Percentiles rank a stretch among this genome's conserved stretches.
Evolutionary conservation across 2,113 vertebrate species (phyloP).

Genomic region (Glaucidium brasilianum): DNA sequence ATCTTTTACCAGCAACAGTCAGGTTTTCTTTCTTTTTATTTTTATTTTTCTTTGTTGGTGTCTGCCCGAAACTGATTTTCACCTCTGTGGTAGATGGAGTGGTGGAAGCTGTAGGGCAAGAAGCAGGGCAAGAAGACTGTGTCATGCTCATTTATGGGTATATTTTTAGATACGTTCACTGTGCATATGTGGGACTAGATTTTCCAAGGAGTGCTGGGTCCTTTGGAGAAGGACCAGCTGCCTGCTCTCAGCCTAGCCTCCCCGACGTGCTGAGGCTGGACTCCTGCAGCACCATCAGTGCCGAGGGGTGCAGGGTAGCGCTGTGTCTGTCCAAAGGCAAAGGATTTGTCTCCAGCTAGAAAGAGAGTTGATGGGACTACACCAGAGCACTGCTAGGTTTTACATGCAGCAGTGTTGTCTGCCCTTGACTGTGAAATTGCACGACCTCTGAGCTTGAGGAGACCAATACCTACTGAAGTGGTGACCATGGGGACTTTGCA

Average conservation of each 20-base stretch:
- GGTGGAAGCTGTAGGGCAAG: background rate
- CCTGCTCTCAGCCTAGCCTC: background rate
- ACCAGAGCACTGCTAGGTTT: background rate
- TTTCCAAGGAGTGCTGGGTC: background rate
- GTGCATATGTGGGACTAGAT: background rate
- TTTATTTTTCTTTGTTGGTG: rapidly evolving
- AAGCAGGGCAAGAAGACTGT: background rate
- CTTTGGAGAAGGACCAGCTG: background rate
- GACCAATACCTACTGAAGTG: background rate
- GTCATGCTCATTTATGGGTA: background rate
- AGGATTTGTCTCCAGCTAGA: background rate
- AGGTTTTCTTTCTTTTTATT: background rate
- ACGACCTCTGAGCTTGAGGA: background rate
- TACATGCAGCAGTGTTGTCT: rapidly evolving
- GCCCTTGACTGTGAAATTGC: background rate
- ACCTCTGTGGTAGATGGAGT: background rate
- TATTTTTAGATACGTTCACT: background rate
- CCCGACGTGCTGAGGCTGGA: rapidly evolving
- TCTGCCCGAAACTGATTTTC: background rate
- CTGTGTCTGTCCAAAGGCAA: background rate
- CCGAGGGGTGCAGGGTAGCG: no score
- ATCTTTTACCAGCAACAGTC: background rate
- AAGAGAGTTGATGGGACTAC: background rate
- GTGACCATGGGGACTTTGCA: background rate
- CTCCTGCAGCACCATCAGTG: background rate